Conservation (phyloP, 2,797 vertebrate species). For the Phrynocephalus vlangalii region DNA sequence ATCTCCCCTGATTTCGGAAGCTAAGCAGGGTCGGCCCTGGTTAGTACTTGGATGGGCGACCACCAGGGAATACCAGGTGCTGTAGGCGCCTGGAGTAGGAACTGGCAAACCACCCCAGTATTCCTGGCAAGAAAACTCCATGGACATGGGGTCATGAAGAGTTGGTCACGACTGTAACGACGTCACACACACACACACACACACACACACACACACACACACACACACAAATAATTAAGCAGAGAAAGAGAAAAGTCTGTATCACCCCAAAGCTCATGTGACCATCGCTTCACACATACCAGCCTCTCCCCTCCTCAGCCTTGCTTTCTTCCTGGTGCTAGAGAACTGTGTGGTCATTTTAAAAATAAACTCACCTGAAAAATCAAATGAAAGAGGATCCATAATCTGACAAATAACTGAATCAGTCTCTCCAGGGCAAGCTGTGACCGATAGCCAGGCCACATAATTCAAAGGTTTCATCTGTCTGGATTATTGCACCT, state of each 20-base stretch:
- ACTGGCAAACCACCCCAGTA: no score
- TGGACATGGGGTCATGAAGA: no score
- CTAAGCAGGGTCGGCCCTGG: no score
- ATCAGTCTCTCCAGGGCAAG: neutral
- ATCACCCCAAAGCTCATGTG: accelerated
- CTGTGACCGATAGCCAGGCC: slow-evolving; percentile 2
- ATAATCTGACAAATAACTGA: neutral
- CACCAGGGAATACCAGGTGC: no score
- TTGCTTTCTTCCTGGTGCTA: slow-evolving; percentile 1
- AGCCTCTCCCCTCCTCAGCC: neutral
- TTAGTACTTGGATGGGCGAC: no score
- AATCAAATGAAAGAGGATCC: slow-evolving; percentile 18
- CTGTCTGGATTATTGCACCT: slow-evolving; percentile 6
- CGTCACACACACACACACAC: no score
- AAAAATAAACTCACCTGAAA: neutral
- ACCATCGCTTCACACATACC: accelerated
- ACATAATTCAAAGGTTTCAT: neutral
- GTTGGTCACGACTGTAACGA: no score
- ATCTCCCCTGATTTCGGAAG: no score
- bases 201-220: no score
- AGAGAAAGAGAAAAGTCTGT: neutral
- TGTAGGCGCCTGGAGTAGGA: no score
- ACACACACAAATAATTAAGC: neutral
- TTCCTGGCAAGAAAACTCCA: no score
- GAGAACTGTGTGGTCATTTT: neutral